A percentile compares a stretch with the other conserved stretches of the same genome.
Evolutionary conservation across 2,888 invertebrate genomes (phyloP).

Genomic region (Panzeria rudis): DNA sequence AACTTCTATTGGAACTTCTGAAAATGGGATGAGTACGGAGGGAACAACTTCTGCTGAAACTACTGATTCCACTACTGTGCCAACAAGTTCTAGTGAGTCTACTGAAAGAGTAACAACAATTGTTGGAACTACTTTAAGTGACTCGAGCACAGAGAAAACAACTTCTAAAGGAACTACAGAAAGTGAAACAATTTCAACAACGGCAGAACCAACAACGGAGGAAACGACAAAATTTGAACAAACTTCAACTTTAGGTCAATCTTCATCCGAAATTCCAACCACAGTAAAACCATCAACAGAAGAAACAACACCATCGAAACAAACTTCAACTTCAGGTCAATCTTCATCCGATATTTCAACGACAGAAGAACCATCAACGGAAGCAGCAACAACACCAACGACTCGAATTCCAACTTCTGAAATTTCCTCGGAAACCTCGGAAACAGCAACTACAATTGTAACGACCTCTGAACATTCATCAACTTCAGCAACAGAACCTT

Average conservation of each 20-base stretch:
- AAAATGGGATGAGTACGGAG: background rate
- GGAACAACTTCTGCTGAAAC: background rate
- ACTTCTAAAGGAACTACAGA: background rate
- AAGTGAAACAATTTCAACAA: too few species aligned
- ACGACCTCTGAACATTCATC: background rate
- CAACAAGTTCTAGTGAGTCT: background rate
- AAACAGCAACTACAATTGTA: background rate
- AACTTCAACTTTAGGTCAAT: background rate
- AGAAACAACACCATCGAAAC: background rate
- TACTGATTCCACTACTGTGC: background rate
- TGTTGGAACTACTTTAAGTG: too few species aligned
- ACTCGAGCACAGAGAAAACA: too few species aligned
- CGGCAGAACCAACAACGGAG: background rate
- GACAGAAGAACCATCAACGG: background rate
- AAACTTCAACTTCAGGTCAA: too few species aligned
- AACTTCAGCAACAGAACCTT: background rate
- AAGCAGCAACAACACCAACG: background rate
- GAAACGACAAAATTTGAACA: background rate
- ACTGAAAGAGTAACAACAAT: slow-evolving; percentile 4
- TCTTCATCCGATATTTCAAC: background rate
- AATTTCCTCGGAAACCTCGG: background rate
- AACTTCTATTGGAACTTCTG: background rate
- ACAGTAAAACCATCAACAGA: too few species aligned
- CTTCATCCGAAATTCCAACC: background rate
- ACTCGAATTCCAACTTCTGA: too few species aligned